Evolutionary conservation across 2,888 invertebrate genomes (phyloP).

Genomic region (Malthinus seriepunctatus): DNA sequence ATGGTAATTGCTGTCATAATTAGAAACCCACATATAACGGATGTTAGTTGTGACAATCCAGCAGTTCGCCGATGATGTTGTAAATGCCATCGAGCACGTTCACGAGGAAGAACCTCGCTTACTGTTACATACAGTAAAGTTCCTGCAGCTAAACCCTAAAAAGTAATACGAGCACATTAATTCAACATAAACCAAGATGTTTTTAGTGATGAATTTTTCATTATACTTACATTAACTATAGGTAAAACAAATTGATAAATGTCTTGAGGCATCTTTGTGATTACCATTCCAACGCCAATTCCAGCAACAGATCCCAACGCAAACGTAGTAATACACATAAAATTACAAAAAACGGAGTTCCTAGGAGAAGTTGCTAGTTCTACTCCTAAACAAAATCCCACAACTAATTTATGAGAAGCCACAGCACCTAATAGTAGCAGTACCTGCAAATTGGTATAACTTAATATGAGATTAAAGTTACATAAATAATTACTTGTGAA

Average conservation of each 20-base stretch:
- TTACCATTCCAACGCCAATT: slow-evolving; percentile 67
- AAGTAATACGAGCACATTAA: not conserved
- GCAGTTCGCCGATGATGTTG: slow-evolving; percentile 57
- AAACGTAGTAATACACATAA: slow-evolving; percentile 66
- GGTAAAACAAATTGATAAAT: slow-evolving; percentile 60
- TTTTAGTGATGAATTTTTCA: slow-evolving; percentile 2
- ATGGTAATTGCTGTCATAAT: slow-evolving; percentile 66
- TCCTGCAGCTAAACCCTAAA: slow-evolving; percentile 72
- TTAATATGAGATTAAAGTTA: not conserved
- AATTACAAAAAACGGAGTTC: slow-evolving; percentile 55
- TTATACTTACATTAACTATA: slow-evolving; percentile 62
- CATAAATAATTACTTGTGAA: slow-evolving; percentile 58
- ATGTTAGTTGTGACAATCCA: slow-evolving; percentile 65
- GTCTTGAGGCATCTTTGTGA: slow-evolving; percentile 58
- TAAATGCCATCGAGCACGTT: slow-evolving; percentile 74
- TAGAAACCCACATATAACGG: slow-evolving; percentile 64
- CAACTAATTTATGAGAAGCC: slow-evolving; percentile 79
- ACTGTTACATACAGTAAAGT: slow-evolving; percentile 78
- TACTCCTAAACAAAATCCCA: slow-evolving; percentile 79
- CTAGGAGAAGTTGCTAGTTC: slow-evolving; percentile 59
- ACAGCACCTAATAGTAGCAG: slow-evolving; percentile 70
- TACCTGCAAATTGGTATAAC: slow-evolving; percentile 57
- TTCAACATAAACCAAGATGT: not conserved
- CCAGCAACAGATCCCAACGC: slow-evolving; percentile 70
- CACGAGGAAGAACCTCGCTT: slow-evolving; percentile 76